A percentile compares a stretch with the other conserved stretches of the same genome.
Evolutionary conservation across 2,113 vertebrate genomes (phyloP).

Genomic region (Eurypyga helias): DNA sequence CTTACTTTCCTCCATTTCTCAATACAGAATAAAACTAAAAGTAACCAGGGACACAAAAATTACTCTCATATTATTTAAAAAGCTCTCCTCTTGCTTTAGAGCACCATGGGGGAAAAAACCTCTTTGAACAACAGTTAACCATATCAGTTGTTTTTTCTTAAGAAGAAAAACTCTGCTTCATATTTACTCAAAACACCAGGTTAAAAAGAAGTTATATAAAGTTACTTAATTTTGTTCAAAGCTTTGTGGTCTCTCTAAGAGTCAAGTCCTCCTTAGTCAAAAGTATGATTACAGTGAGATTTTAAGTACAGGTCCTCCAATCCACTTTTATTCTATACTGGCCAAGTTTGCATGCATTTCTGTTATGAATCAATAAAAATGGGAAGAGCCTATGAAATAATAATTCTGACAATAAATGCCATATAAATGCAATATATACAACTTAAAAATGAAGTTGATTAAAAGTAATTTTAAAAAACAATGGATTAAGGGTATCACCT

Average conservation of each 20-base stretch:
- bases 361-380: neutral
- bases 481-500: neutral
- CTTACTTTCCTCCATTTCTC: neutral
- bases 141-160: neutral
- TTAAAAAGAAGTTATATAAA: neutral
- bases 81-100: neutral
- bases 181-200: neutral
- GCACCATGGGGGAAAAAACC: neutral
- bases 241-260: neutral
- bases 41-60: neutral
- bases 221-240: neutral
- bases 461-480: neutral
- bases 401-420: neutral
- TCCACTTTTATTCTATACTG: neutral
- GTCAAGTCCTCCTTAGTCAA: neutral
- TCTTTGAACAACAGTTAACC: neutral
- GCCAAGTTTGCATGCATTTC: neutral
- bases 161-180: neutral
- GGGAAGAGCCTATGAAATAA: neutral
- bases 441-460: neutral
- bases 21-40: neutral
- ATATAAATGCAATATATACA: neutral
- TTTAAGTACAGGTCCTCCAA: neutral
- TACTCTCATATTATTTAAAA: neutral
- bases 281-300: neutral